Evolutionary conservation across 2,113 vertebrate genomes (phyloP).

Genomic region (Sclerurus mexicanus): DNA sequence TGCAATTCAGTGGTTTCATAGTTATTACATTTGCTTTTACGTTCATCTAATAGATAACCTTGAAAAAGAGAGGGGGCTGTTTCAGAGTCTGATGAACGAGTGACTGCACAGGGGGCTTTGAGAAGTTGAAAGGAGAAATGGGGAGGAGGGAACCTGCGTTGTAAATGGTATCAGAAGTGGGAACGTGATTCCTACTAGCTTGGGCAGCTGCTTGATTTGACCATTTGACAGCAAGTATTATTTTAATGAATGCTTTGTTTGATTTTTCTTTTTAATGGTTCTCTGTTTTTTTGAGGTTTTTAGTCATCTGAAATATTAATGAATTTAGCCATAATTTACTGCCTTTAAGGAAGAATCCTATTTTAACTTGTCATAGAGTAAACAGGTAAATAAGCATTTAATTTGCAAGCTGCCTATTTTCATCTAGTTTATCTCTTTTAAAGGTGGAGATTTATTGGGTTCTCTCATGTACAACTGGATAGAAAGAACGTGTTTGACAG

Average conservation of each 20-base stretch:
- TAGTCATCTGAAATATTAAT: background rate
- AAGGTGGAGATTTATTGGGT: background rate
- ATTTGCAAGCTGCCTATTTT: background rate
- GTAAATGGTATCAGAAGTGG: background rate
- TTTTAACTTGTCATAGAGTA: background rate
- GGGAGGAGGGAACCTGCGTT: background rate
- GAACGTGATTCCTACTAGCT: background rate
- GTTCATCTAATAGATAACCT: background rate
- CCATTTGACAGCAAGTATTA: background rate
- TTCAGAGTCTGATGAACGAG: background rate
- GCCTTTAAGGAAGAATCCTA: background rate
- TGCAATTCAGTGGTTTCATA: background rate
- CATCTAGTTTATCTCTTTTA: background rate
- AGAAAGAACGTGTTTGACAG: background rate
- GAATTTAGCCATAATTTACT: background rate
- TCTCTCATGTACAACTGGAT: background rate
- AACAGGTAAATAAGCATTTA: background rate
- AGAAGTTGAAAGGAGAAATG: background rate
- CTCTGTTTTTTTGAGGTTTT: background rate
- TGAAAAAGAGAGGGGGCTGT: background rate
- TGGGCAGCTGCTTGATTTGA: background rate
- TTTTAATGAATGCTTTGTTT: background rate
- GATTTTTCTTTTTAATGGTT: background rate
- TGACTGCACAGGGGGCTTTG: background rate
- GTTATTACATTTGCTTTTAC: background rate